These are phyloP conservation scores for Potamarius usumacintae DNA, from an alignment of 2,113 vertebrate genomes.

Conservation along the genomic window DNA sequence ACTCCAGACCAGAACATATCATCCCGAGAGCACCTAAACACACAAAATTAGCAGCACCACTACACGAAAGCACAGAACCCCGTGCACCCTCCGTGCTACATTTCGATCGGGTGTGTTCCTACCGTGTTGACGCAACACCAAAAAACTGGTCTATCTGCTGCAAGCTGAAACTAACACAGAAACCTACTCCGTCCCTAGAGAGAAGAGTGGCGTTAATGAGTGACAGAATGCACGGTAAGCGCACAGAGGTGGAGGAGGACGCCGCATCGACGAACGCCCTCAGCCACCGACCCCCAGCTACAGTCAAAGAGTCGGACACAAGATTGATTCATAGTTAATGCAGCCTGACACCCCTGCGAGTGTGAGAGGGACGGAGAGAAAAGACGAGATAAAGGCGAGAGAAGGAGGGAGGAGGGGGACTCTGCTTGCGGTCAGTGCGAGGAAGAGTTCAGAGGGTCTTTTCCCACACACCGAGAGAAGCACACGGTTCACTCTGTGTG, in stretches of 20 bases:
- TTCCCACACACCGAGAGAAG: constrained; percentile 70
- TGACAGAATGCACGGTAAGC: constrained; percentile 55
- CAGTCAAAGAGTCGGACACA: constrained; percentile 78
- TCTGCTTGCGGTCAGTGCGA: constrained; percentile 72
- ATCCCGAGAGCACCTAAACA: not conserved
- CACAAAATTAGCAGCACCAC: not conserved
- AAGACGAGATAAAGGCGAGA: constrained; percentile 70
- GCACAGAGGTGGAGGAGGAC: constrained; percentile 67
- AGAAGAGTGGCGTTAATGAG: constrained; percentile 9
- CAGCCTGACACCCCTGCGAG: constrained; percentile 76
- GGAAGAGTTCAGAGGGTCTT: constrained; percentile 68
- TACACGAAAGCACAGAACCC: not conserved
- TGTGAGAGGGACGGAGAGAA: constrained; percentile 74
- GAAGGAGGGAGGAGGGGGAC: constrained; percentile 65
- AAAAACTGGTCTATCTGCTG: constrained; percentile 43
- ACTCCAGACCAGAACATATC: not conserved
- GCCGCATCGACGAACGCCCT: constrained; percentile 66
- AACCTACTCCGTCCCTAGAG: constrained; percentile 29
- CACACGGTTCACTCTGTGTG: not conserved
- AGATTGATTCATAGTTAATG: constrained; percentile 83
- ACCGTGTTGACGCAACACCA: constrained; percentile 32
- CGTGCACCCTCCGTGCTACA: not conserved
- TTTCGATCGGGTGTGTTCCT: constrained; percentile 10
- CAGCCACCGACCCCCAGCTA: constrained; percentile 75
- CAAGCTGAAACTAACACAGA: constrained; percentile 36